These are phyloP conservation scores for Ptilorrhoa leucosticta DNA, from an alignment of 2,113 vertebrate species.

Conservation along the genomic window DNA sequence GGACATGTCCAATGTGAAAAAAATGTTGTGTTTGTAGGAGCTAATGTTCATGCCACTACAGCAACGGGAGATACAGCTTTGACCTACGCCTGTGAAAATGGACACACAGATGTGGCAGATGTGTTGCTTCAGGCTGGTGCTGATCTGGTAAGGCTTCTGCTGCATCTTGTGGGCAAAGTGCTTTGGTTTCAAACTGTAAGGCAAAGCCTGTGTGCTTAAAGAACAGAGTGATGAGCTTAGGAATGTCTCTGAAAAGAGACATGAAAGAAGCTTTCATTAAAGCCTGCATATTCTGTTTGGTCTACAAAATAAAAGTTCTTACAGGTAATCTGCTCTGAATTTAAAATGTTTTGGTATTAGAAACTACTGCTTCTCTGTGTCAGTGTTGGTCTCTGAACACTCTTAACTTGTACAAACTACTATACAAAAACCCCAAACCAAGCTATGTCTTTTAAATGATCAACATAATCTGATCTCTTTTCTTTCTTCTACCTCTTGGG, in stretches of 20 bases:
- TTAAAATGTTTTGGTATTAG: neutral
- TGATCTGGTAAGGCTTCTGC: conserved; percentile 84
- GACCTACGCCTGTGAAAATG: conserved; percentile 98
- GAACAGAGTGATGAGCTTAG: neutral
- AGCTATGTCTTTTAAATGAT: neutral
- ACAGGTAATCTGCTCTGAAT: neutral
- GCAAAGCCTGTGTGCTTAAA: neutral
- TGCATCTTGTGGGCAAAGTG: neutral
- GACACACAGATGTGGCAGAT: conserved; percentile 97
- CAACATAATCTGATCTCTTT: neutral
- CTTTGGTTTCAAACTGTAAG: neutral
- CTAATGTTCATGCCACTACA: conserved; percentile 96
- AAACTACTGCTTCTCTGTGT: neutral
- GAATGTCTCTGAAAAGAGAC: neutral
- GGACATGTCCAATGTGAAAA: neutral
- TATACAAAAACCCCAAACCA: neutral
- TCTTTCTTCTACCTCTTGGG: neutral
- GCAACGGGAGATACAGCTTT: conserved; percentile 96
- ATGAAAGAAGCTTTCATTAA: neutral
- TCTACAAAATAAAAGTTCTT: neutral
- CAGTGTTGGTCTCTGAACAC: neutral
- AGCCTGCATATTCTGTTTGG: neutral
- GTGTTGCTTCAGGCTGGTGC: conserved; percentile 95
- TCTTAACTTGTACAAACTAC: neutral
- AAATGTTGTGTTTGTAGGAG: conserved; percentile 73